phyloP scores from a whole-genome alignment of 2,797 vertebrate species.

The Helostoma temminkii region DNA sequence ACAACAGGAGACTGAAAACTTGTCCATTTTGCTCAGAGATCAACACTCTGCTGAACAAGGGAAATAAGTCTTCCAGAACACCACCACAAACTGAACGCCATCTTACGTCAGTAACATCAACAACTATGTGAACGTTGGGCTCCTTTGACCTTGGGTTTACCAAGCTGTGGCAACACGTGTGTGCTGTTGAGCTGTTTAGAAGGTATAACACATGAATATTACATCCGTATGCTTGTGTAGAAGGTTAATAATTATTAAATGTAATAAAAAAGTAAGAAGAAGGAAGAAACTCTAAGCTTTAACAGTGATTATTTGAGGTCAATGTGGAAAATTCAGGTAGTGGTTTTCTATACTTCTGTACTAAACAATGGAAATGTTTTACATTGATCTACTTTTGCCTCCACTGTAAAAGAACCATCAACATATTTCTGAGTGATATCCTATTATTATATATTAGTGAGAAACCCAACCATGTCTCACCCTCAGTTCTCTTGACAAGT shows the following conservation, averaged over 20 bases:
- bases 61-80: background rate
- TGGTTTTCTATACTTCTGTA: background rate
- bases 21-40: background rate
- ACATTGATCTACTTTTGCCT: background rate
- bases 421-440: too few relatives aligned
- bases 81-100: background rate
- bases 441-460: too few relatives aligned
- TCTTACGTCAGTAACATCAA: background rate
- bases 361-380: background rate
- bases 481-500: background rate
- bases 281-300: background rate
- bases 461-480: background rate
- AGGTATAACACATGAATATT: background rate
- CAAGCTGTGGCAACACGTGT: background rate
- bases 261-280: background rate
- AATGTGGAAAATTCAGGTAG: constrained; percentile 1
- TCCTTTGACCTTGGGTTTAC: background rate
- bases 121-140: background rate
- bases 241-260: background rate
- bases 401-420: background rate
- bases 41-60: background rate
- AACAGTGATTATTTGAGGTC: background rate
- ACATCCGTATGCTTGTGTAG: background rate
- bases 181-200: background rate
- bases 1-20: background rate